Base-by-base conservation (phyloP, 53 echinoderm and acorn worm species). In the Holothuria leucospilota region DNA sequence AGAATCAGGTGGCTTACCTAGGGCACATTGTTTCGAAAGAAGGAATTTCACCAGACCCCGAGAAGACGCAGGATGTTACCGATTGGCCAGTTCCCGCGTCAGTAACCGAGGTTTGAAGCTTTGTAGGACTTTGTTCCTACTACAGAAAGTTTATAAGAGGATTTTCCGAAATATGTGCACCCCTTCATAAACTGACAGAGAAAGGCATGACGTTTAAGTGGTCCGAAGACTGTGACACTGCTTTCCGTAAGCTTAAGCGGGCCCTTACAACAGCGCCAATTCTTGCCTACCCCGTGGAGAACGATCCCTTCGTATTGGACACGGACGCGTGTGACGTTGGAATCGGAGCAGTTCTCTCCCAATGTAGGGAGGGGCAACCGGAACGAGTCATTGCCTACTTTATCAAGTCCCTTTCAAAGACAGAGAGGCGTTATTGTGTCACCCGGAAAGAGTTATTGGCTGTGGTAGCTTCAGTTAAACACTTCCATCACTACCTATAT, bases 401-500 rank as follows among this genome's bases (percentile, higher is more conserved):
- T 51, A 90, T 86, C 63, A 38, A 63, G 27, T 40, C 81, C 3
- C 71, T 86, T 12, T 62, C 63, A 9, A 85, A 63, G 46, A 38
- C 71, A 3, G 86, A 90, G 62, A 42, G 87, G 51, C 39, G 63
- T 39, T 90, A 90, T 38, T 90, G 90, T 71, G 90, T 86, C 14
- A 90, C 81, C 8, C 39, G 82, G 51, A 86, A 86, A 40, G 79
- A 78, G 27, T 12, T 85, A 23, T 29, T 90, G n/a, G 60, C 72
- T 2, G 77, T 62, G 5, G 77, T 21, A 51, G 63, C 29, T 11
- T 21, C 63, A 61, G 28, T 85, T 0, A 90, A 86, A 39, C 71
- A 86, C 4, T 85, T 67, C 49, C 84, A 87, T 29, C 87, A 91
- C 63, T 90, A 86, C 27, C 63, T 90, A 58, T 90, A 82, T n/a